A percentile compares a stretch with the other conserved stretches of the same genome.
Evolutionary conservation across 2,113 vertebrate genomes (phyloP).

Genomic region (Trogon melanurus): DNA sequence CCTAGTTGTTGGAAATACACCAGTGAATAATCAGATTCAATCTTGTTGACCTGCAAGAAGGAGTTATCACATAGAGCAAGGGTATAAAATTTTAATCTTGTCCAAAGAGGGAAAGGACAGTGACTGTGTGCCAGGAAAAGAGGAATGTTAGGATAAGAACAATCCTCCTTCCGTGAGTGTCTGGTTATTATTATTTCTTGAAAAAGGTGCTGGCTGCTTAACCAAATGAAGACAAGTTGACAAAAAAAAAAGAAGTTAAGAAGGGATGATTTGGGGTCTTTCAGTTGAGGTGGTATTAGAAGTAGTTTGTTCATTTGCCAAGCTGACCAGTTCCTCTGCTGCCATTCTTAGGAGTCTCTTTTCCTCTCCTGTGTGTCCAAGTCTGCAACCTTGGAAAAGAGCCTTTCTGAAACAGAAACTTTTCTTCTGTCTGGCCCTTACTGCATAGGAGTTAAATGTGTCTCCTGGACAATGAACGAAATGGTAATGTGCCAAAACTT

Average conservation of each 20-base stretch:
- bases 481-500: neutral
- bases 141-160: neutral
- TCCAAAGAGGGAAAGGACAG: neutral
- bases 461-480: neutral
- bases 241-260: neutral
- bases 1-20: neutral
- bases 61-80: neutral
- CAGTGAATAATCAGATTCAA: neutral
- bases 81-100: neutral
- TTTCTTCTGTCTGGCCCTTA: neutral
- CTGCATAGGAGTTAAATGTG: neutral
- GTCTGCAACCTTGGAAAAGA: neutral
- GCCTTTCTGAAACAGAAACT: neutral
- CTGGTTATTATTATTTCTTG: neutral
- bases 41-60: neutral
- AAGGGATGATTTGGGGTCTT: neutral
- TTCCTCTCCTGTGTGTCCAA: neutral
- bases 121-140: neutral
- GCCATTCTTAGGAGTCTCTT: neutral
- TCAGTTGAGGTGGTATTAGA: neutral
- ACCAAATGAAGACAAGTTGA: neutral
- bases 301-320: rapidly evolving
- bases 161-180: neutral
- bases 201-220: neutral
- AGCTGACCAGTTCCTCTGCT: neutral